Evolutionary conservation across 2,888 invertebrate species (phyloP).

Genomic region (Litoditis marina): DNA sequence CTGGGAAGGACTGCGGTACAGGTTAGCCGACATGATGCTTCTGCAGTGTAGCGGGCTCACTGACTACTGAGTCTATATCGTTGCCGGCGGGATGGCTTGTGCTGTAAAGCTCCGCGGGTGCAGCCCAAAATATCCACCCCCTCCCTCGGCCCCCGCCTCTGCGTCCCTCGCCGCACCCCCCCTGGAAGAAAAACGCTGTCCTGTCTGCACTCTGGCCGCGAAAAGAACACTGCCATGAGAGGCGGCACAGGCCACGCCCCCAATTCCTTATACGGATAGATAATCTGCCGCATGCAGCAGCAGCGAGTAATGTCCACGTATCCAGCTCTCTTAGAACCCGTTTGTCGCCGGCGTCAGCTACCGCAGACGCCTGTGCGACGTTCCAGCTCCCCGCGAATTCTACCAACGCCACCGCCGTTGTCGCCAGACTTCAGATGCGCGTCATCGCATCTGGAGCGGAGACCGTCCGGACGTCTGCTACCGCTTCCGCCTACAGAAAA

Average conservation of each 20-base stretch:
- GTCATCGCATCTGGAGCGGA: slow-evolving; percentile 31
- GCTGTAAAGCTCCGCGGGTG: too few relatives aligned
- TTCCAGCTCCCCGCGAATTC: slow-evolving; percentile 43
- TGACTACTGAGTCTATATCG: too few relatives aligned
- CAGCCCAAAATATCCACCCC: slow-evolving; percentile 17
- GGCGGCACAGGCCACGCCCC: too few relatives aligned
- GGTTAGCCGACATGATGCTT: too few relatives aligned
- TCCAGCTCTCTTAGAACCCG: slow-evolving; percentile 39
- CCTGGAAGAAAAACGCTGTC: too few relatives aligned
- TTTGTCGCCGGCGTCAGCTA: slow-evolving; percentile 38
- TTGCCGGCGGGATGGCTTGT: too few relatives aligned
- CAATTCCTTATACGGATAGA: slow-evolving; percentile 14
- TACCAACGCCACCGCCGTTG: slow-evolving; percentile 51
- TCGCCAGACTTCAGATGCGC: slow-evolving; percentile 42
- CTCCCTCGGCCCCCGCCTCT: slow-evolving; percentile 12
- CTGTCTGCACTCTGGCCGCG: too few relatives aligned
- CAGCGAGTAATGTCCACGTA: slow-evolving; percentile 31
- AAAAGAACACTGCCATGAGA: too few relatives aligned
- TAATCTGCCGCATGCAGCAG: slow-evolving; percentile 24
- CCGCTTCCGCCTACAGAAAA: slow-evolving; percentile 32
- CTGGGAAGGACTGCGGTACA: slow-evolving; percentile 17
- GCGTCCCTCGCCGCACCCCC: slow-evolving; percentile 3
- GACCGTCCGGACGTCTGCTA: slow-evolving; percentile 36
- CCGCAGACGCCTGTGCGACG: slow-evolving; percentile 44
- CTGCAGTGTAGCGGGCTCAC: too few relatives aligned